Evolutionary conservation across 2,888 invertebrate genomes (phyloP).

Genomic region (Galerucella nymphaeae): DNA sequence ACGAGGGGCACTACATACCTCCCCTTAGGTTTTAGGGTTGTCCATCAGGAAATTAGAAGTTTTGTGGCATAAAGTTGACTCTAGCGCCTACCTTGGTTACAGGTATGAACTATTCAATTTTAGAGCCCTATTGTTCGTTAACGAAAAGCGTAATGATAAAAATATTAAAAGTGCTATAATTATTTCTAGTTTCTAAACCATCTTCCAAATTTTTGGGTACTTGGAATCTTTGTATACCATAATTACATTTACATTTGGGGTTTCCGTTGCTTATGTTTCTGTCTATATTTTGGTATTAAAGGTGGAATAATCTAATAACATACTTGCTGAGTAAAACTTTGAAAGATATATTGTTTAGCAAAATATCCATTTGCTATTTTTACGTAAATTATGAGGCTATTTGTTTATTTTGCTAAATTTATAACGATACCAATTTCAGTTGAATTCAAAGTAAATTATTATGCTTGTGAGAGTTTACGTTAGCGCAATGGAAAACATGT

Average conservation of each 20-base stretch:
- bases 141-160: too few species aligned
- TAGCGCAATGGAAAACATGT: not conserved
- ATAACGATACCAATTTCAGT: not conserved
- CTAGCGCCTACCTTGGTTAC: too few species aligned
- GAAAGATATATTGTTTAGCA: not conserved
- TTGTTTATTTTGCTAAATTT: not conserved
- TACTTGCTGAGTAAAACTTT: not conserved
- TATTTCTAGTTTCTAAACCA: too few species aligned
- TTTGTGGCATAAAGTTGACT: too few species aligned
- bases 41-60: too few species aligned
- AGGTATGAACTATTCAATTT: too few species aligned
- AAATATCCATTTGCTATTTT: slow-evolving; percentile 2
- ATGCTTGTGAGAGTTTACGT: not conserved
- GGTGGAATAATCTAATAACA: not conserved
- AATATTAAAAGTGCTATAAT: too few species aligned
- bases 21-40: too few species aligned
- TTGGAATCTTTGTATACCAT: too few species aligned
- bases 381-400: not conserved
- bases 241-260: not conserved
- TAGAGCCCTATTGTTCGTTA: too few species aligned
- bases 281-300: not conserved
- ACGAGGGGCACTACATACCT: too few species aligned
- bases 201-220: too few species aligned
- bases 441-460: not conserved
- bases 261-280: not conserved